Evolutionary conservation across 2,888 invertebrate genomes (phyloP), one percentile per base, ranked within the genome.

Genomic region (Cerceris ruficornis): DNA sequence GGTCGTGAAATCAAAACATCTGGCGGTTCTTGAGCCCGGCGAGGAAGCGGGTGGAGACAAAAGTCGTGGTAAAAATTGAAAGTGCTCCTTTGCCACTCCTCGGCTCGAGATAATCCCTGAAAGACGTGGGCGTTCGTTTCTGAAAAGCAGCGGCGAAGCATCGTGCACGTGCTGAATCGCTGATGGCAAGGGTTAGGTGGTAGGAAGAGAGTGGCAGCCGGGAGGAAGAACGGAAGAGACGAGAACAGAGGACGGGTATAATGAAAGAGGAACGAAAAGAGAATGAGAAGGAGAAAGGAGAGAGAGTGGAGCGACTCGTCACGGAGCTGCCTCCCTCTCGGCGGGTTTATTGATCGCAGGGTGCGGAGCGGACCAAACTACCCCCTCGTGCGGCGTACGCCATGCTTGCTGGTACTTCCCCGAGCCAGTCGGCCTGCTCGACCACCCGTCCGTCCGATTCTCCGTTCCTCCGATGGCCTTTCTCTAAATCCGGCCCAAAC

Each of bases 291-390:
- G 69, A 50, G 41, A 57, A 69, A 70, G 70, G 73, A 74, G 66
- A 77, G 75, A 71, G 80, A 84, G 80, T 75, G 78, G 85, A 68
- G 78, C 83, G 77, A 78, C 82, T 82, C 86, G 86, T 82, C 86
- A 77, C 80, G 82, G 85, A 76, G 77, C 83, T 85, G 76, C 86
- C 13, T 82, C 83, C 85, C 83, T 85, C 83, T 82, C 80, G 83
- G 77, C 75, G 88, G 87, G 89, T 89, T 90, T 89, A 89, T 89
- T 89, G 89, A 89, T 89, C 89, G 89, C 88, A 88, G 86, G 83
- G 85, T 82, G 88, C 86, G 88, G 83, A 86, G 82, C 87, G 83
- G 80, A 84, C 86, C 80, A 74, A 85, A 81, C 83, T 86, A 86
- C 86, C 85, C 28, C 86, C 85, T 86, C 86, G 81, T 86, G 79